Conservation (phyloP, 2,113 vertebrate species). For the Mionectes macconnelli region DNA sequence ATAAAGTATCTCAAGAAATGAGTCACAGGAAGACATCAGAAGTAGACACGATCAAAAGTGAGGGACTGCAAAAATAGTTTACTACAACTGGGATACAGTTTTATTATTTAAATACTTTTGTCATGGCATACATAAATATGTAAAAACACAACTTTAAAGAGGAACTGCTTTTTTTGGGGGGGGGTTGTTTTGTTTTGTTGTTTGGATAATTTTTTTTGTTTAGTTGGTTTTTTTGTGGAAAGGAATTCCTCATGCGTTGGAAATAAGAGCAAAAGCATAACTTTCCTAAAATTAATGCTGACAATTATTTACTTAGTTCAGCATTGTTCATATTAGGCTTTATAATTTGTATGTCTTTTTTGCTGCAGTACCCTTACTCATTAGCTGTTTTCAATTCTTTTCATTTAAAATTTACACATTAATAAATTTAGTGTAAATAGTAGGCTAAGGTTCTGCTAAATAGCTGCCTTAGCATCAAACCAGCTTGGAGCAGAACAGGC, state of each 20-base stretch:
- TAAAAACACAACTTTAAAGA: neutral
- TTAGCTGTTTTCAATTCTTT: constrained; percentile 38
- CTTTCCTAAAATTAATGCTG: neutral
- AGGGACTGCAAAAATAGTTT: neutral
- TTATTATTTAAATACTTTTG: neutral
- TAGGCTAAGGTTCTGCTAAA: neutral
- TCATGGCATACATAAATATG: neutral
- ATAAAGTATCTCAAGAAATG: neutral
- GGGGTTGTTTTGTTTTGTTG: neutral
- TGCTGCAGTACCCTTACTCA: neutral
- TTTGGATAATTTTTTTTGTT: neutral
- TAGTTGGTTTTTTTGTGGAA: neutral
- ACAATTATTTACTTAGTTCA: constrained; percentile 7
- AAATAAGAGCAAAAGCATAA: neutral
- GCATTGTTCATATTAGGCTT: neutral
- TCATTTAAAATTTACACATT: constrained; percentile 49
- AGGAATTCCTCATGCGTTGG: neutral
- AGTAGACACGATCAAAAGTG: neutral
- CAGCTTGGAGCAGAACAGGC: neutral
- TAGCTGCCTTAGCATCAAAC: neutral
- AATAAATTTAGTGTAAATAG: constrained; percentile 47
- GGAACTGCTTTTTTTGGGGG: neutral
- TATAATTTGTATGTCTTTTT: constrained; percentile 23
- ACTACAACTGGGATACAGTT: neutral
- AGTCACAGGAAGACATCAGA: neutral